Evolutionary conservation across 2,797 vertebrate species (phyloP), one percentile per base, ranked within the genome.

Genomic region (Eupleurogrammus muticus): DNA sequence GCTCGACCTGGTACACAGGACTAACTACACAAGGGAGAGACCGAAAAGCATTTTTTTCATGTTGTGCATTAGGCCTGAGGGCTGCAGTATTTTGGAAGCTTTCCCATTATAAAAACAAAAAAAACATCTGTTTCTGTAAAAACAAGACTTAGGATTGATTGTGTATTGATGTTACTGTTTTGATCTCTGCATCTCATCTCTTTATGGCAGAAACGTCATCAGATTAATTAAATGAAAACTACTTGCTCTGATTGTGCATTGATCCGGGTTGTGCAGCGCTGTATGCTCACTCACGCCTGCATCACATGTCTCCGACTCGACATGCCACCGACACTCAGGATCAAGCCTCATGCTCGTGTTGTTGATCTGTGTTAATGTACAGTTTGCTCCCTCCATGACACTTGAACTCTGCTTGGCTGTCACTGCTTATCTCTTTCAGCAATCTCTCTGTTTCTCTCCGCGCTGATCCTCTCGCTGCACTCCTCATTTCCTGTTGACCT

Each of bases 121-220:
- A 54, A 67, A 17, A 82, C 84, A 92, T 90, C 91, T 91, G 90
- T 78, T 85, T 87, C 81, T 65, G 81, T 85, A 77, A 79, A 83
- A 84, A 76, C 53, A 36, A 70, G 85, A 86, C 77, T 89, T 82
- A 81, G 59, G 59, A 92, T 85, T 82, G 79, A 88, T 83, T 74
- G 73, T 74, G 66, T 86, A 87, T 88, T 85, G 81, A 80, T 83
- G 84, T 84, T 81, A 87, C 73, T 79, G 70, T 63, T 82, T 61
- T 89, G 80, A 82, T 80, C 85, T 80, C 55, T 75, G n/a, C 40
- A 70, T 60, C 42, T 80, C 71, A 88, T 88, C 83, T 80, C 72
- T 87, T 86, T 81, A 87, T 54, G 36, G 66, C 55, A 63, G 47
- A 84, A 76, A 82, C 77, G 70, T 89, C 80, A 74, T 59, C 55